Conservation (phyloP, 2,797 vertebrate genomes). For the Parauchenoglanis punctatus region DNA sequence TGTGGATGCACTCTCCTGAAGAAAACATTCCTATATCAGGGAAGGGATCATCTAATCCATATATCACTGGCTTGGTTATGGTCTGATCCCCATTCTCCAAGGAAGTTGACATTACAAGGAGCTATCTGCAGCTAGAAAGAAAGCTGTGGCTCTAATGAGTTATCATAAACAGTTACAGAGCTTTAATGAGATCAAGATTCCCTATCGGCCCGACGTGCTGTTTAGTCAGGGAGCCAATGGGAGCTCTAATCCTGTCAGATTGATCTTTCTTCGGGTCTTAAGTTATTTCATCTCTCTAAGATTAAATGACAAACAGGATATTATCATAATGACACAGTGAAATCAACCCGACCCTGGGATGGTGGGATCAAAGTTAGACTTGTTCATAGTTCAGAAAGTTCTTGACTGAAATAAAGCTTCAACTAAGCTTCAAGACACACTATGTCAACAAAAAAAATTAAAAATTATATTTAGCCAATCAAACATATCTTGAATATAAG, state of each 20-base stretch:
- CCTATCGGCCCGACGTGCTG: slow-evolving; percentile 45
- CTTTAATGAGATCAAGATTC: slow-evolving; percentile 56
- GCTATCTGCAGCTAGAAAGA: slow-evolving; percentile 30
- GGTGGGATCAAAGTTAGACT: slow-evolving; percentile 53
- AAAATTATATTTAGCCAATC: not conserved
- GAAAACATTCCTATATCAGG: slow-evolving; percentile 4
- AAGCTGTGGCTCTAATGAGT: slow-evolving; percentile 48
- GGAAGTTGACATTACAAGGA: slow-evolving; percentile 31
- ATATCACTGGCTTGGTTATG: slow-evolving; percentile 25
- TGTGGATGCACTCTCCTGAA: not conserved
- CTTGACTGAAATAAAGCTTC: slow-evolving; percentile 10
- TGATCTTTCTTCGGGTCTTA: slow-evolving; percentile 78
- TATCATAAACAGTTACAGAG: slow-evolving; percentile 57
- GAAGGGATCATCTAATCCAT: slow-evolving; percentile 33
- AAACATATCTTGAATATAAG: not conserved
- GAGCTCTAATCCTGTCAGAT: slow-evolving; percentile 66
- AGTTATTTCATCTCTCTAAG: slow-evolving; percentile 82
- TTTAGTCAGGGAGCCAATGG: slow-evolving; percentile 41
- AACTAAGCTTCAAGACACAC: not conserved
- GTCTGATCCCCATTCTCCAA: slow-evolving; percentile 37
- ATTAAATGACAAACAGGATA: slow-evolving; percentile 85
- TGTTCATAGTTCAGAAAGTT: slow-evolving; percentile 26
- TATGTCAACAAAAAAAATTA: no score
- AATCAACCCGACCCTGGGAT: slow-evolving; percentile 51
- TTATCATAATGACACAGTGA: slow-evolving; percentile 80